These are phyloP conservation scores for Luidia sarsii DNA, from an alignment of 53 echinoderm and acorn worm genomes.

Conservation along the genomic window DNA sequence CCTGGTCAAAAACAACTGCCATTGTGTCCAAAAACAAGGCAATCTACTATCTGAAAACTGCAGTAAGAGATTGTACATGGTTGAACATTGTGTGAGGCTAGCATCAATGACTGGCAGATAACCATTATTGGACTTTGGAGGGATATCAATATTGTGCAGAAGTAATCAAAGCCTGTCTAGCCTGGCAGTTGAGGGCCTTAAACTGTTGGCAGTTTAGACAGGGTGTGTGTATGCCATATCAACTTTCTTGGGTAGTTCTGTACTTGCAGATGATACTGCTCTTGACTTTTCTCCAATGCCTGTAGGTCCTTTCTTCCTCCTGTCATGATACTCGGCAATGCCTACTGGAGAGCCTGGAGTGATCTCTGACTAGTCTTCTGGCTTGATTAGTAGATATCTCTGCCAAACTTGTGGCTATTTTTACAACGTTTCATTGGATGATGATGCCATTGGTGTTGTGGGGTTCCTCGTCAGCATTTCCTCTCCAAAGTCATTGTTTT, in stretches of 20 bases:
- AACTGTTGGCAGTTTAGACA: not conserved
- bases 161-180: slow-evolving; percentile 44
- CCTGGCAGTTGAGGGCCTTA: not conserved
- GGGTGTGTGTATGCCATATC: slow-evolving; percentile 11
- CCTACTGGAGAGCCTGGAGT: slow-evolving; percentile 1
- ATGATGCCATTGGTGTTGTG: slow-evolving; percentile 82
- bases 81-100: slow-evolving; percentile 44
- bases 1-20: slow-evolving; percentile 62
- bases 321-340: too few species aligned
- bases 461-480: slow-evolving; percentile 61
- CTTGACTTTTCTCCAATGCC: too few species aligned
- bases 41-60: slow-evolving; percentile 56
- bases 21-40: not conserved
- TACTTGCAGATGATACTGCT: too few species aligned
- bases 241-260: not conserved
- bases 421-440: slow-evolving; percentile 47
- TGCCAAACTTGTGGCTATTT: not conserved
- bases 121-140: slow-evolving; percentile 11
- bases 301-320: too few species aligned
- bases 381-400: not conserved
- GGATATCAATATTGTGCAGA: not conserved
- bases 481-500: slow-evolving; percentile 69
- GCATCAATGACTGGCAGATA: slow-evolving; percentile 65
- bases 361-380: slow-evolving; percentile 42
- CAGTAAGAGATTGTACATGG: slow-evolving; percentile 49